Conservation (phyloP, 1,140 invertebrate genomes). For the Calephelis virginiensis region DNA sequence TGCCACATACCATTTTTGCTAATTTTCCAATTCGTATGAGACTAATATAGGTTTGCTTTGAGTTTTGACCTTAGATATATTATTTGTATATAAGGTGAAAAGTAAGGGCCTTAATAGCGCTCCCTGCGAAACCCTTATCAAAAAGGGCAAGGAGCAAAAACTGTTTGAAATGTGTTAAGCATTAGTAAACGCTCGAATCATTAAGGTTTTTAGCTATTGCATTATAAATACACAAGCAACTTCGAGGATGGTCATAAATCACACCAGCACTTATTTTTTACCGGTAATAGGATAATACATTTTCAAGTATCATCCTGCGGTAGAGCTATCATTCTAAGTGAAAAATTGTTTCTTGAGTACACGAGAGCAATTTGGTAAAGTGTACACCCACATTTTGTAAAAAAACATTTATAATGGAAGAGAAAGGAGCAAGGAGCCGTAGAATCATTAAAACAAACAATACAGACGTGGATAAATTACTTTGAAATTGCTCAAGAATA, state of each 20-base stretch:
- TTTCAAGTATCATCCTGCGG: constrained; percentile 24
- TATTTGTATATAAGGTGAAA: constrained; percentile 14
- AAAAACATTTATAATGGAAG: constrained; percentile 1
- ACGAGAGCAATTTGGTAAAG: constrained; percentile 23
- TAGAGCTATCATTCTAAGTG: constrained; percentile 25
- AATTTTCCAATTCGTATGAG: not conserved
- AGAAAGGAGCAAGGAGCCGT: constrained; percentile 4
- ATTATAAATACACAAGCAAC: constrained; percentile 18
- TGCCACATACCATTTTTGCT: constrained; percentile 1
- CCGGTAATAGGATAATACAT: constrained; percentile 22
- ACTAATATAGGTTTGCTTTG: not conserved
- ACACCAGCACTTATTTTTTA: constrained; percentile 23
- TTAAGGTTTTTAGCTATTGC: constrained; percentile 17
- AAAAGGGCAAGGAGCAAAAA: constrained; percentile 18
- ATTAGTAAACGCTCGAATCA: constrained; percentile 14
- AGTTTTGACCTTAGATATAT: constrained; percentile 7
- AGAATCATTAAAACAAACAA: constrained; percentile 2
- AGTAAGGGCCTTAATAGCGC: constrained; percentile 14
- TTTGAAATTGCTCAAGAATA: not conserved
- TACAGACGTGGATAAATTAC: not conserved
- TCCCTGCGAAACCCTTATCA: constrained; percentile 19
- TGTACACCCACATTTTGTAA: constrained; percentile 13
- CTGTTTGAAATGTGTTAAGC: constrained; percentile 11
- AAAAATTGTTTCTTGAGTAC: constrained; percentile 23
- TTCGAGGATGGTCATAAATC: constrained; percentile 22